A percentile compares a stretch with the other conserved stretches of the same genome.
Conservation (phyloP, 2,797 vertebrate species). For the Myiotriccus ornatus region DNA sequence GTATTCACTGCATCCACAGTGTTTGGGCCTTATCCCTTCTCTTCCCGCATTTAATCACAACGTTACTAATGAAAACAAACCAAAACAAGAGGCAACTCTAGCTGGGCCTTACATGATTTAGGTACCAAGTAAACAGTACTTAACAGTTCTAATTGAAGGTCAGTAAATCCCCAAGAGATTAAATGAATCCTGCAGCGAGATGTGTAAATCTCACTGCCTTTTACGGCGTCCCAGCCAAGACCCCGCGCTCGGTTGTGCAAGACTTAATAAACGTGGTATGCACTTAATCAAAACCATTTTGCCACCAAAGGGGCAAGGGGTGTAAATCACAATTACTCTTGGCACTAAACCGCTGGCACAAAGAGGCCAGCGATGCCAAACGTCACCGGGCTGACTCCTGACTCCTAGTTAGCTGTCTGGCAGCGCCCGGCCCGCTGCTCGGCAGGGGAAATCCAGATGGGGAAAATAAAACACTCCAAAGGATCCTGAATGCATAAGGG, state of each 20-base stretch:
- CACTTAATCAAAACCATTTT: conserved; percentile 84
- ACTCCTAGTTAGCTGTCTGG: conserved; percentile 66
- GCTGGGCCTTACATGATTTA: conserved; percentile 76
- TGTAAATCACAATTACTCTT: conserved; percentile 80
- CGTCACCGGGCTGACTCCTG: conserved; percentile 33
- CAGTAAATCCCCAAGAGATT: conserved; percentile 83
- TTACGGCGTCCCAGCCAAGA: conserved; percentile 64
- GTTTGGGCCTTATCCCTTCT: conserved; percentile 32
- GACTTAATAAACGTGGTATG: conserved; percentile 81
- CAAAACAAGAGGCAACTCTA: conserved; percentile 58
- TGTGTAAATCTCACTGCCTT: conserved; percentile 78
- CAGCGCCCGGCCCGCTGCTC: conserved; percentile 46
- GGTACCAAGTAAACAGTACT: conserved; percentile 79
- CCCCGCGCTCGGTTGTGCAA: conserved; percentile 62
- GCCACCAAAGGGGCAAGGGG: conserved; percentile 74
- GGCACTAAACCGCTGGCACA: conserved; percentile 75
- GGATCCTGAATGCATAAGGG: background rate
- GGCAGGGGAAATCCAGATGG: conserved; percentile 62
- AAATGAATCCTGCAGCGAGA: conserved; percentile 77
- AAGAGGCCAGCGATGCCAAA: conserved; percentile 70
- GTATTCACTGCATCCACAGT: background rate
- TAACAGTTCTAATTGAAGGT: conserved; percentile 83
- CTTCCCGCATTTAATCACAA: conserved; percentile 48
- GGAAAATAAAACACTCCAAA: conserved; percentile 49
- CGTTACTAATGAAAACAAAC: conserved; percentile 71